These are phyloP conservation scores for Tetropium fuscum DNA, from an alignment of 2,888 invertebrate genomes.

Conservation along the genomic window DNA sequence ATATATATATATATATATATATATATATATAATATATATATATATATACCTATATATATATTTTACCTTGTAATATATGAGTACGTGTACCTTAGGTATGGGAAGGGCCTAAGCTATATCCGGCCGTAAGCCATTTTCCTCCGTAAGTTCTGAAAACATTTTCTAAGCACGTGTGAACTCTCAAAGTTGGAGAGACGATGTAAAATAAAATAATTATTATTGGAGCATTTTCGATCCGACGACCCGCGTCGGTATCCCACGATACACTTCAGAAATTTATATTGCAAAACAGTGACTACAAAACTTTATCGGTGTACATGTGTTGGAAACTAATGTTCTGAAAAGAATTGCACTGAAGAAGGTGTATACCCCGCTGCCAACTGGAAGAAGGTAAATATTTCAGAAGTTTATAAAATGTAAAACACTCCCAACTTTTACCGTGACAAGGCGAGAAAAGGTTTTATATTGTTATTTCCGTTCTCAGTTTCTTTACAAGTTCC, in stretches of 20 bases:
- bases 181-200: too few species aligned
- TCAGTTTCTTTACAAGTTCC: too few species aligned
- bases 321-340: conserved; percentile 16
- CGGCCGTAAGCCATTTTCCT: too few species aligned
- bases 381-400: conserved; percentile 5
- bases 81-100: too few species aligned
- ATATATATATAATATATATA: too few species aligned
- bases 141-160: too few species aligned
- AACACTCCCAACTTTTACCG: conserved; percentile 1
- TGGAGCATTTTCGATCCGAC: conserved; percentile 1
- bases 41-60: too few species aligned
- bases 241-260: neutral
- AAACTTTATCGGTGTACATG: conserved; percentile 18
- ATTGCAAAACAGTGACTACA: conserved; percentile 6
- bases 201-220: conserved; percentile 13
- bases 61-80: too few species aligned
- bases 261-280: conserved; percentile 10
- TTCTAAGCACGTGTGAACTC: too few species aligned
- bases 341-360: neutral
- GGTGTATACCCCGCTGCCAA: neutral
- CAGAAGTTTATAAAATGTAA: conserved; percentile 19
- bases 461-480: neutral
- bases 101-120: too few species aligned
- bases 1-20: too few species aligned
- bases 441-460: neutral